Base-by-base conservation (phyloP, 2,888 invertebrate species). In the Lithosia quadra region DNA sequence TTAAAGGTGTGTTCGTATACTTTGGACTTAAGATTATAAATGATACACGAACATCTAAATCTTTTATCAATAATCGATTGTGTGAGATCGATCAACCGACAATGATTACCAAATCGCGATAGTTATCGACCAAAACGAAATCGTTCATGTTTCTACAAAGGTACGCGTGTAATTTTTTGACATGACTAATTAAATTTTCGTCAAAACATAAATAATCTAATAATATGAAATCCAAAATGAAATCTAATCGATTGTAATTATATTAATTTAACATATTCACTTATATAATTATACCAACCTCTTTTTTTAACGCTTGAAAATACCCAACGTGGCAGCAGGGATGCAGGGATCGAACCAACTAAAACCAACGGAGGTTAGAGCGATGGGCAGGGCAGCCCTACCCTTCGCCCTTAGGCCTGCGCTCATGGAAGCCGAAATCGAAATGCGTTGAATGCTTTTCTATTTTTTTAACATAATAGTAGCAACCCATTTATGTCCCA, bases 221-320 rank as follows among this genome's bases (percentile, higher is more conserved):
- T 49, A 49, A 49, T n/a, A n/a, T 49, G 49, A 49, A 49, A 49
- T 49, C 49, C 49, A n/a, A 49, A 49, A n/a, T 8, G 8, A 49
- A 49, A 49, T 49, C 49, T 49, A 49, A 49, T 49, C 49, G 49
- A 49, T 49, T 49, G n/a, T 49, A n/a, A 49, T 49, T 49, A n/a
- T 49, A 8, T n/a, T n/a, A n/a, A 49, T n/a, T 49, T 3, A 49
- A 49, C 8, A 49, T 15, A 34, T 39, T 2, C 18, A 5, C 15
- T 0, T 43, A 8, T n/a, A n/a, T n/a, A n/a, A n/a, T n/a, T n/a
- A n/a, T n/a, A n/a, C n/a, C n/a, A n/a, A n/a, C n/a, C n/a, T n/a
- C n/a, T n/a, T n/a, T n/a, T n/a, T n/a, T n/a, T n/a, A n/a, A n/a
- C n/a, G n/a, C n/a, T n/a, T n/a, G n/a, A n/a, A n/a, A n/a, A n/a